Base-by-base conservation (phyloP, 2,113 vertebrate species). In the Ophthalmolycus amberensis region DNA sequence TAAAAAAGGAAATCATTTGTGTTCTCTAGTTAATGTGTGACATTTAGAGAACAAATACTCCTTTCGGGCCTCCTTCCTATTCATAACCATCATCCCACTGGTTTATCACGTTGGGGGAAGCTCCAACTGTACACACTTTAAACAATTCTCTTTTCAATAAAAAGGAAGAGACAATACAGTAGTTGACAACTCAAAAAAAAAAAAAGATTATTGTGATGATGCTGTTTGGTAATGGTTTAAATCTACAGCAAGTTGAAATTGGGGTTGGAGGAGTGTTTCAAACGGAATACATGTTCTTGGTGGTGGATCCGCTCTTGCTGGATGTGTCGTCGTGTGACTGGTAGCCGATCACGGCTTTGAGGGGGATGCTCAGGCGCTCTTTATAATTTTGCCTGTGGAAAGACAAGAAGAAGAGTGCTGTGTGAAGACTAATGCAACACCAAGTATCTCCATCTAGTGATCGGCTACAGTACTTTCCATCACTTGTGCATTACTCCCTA, bases 291-390 rank as follows among this genome's bases (percentile, higher is more conserved):
- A 96, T 94, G 91, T 96, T 96, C 91, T 96, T 96, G 91, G 95
- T 96, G 77, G 95, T 96, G 88, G 95, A 96, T 72, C 95, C 95
- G 29, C 95, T 96, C 94, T 96, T 96, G 94, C 95, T 96, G 93
- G 95, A 96, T 54, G 95, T 96, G 93, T 96, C 95, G 40, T 96
- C 95, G 2, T 96, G 95, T 84, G 95, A 96, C 92, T 96, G 95
- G 93, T 96, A 96, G 87, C 95, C 95, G 15, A 96, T 90, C 75
- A 95, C 70, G 77, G 88, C 93, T 94, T 96, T 96, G 80, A 44
- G 77, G 79, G 94, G 92, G 66, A 96, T 52, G 86, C 60, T 95
- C 89, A 96, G 91, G 29, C 95, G 95, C 44, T 96, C 95, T 92
- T 96, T 96, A 91, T 96, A 96, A 74, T 90, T 89, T 91, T 95